Conservation (phyloP, 2,113 vertebrate species). For the Ciconia boyciana region DNA sequence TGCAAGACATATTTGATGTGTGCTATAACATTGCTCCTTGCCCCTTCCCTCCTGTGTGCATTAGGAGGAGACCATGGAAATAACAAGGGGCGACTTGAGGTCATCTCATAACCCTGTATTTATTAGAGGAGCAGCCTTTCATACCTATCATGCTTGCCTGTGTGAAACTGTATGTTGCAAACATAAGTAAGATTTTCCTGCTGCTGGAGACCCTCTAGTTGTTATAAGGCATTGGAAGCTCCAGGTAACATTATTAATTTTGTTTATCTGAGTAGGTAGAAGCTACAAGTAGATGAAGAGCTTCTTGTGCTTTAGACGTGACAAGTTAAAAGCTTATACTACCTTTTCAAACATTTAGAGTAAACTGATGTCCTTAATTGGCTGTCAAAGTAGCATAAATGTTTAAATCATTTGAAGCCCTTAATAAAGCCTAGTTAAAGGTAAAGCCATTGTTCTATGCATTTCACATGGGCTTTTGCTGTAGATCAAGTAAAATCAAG, state of each 20-base stretch:
- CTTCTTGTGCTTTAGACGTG: not conserved
- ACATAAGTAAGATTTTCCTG: not conserved
- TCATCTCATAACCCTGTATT: not conserved
- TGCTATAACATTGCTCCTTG: not conserved
- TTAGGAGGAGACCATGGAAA: not conserved
- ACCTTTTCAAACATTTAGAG: not conserved
- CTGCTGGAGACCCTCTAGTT: not conserved
- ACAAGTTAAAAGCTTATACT: not conserved
- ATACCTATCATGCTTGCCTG: not conserved
- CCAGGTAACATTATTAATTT: not conserved
- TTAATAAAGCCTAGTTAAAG: not conserved
- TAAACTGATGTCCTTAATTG: not conserved
- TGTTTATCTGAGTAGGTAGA: not conserved
- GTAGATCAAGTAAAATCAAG: not conserved
- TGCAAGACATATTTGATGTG: not conserved
- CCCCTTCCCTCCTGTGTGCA: not conserved
- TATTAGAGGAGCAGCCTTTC: not conserved
- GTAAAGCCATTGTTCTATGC: not conserved
- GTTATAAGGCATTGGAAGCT: not conserved
- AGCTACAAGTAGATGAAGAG: not conserved
- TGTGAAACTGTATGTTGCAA: not conserved
- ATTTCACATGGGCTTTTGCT: not conserved
- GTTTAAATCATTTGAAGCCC: not conserved
- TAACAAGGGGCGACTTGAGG: not conserved
- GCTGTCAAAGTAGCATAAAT: not conserved